Evolutionary conservation across 30 jellyfish, hydroid and myxozoan species (phyloP), one percentile per base, ranked within the genome.

Genomic region (Euphysa ruthae): DNA sequence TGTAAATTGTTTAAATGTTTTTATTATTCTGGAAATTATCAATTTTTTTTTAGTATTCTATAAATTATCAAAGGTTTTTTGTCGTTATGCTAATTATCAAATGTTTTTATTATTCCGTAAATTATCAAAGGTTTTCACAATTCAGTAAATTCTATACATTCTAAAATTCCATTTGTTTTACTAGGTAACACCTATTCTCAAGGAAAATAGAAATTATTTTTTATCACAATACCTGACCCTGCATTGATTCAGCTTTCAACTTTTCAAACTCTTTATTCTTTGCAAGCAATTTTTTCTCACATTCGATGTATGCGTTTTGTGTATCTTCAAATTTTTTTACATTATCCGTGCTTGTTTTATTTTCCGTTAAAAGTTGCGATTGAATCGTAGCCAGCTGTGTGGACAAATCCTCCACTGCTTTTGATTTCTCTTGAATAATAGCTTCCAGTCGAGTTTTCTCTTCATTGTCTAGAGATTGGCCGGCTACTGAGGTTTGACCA

Each of bases 371-470:
- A 21, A 15, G 29, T 32, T 43, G 44, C 2, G 74, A 30, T 43
- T 68, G 74, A 57, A 68, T 32, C 4, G 62, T 23, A 0, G 60
- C 43, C 4, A 56, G 46, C 28, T 76, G 74, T n/a, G 60, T 70
- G 5, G 81, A 52, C 49, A 83, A 70, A 3, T 52, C 85, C 26
- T 68, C 86, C 27, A 68, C 50, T 32, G 54, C 71, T 35, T 71
- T 69, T 10, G 32, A 55, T 27, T 65, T 44, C 12, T 75, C 83
- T 0, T 69, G 35, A 50, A 75, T 49, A 42, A 58, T 50, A 50
- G 42, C 80, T 6, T 46, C 55, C 18, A 69, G 81, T 52, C 58
- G 64, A 66, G 55, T 81, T 73, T 51, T 74, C 55, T 73, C 93
- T 31, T 68, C 90, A n/a, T 29, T 34, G 26, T 32, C 90, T 8